phyloP scores from a whole-genome alignment of 2,888 invertebrate genomes.

The Microchrysa polita region DNA sequence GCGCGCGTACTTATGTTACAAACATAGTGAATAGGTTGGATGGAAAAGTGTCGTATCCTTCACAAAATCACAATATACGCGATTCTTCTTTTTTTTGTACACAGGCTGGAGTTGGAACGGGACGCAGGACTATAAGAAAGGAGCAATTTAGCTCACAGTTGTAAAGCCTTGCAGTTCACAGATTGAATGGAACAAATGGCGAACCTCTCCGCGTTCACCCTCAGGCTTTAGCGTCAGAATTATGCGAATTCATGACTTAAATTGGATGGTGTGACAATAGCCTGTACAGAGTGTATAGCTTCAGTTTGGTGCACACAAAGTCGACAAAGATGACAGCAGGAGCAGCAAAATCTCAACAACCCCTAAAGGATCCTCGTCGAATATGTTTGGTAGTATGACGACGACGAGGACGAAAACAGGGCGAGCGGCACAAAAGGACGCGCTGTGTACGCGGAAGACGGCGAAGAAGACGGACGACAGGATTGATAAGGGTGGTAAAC shows the following conservation, averaged over 20 bases:
- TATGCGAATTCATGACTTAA: constrained; percentile 45
- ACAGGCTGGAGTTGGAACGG: constrained; percentile 3
- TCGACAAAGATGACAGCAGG: not conserved
- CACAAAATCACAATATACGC: constrained; percentile 31
- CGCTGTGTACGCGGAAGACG: no score
- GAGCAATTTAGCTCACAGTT: constrained; percentile 42
- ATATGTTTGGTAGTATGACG: not conserved
- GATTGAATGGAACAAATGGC: constrained; percentile 43
- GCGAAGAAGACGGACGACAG: not conserved
- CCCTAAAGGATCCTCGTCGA: constrained; percentile 27
- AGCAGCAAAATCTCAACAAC: constrained; percentile 14
- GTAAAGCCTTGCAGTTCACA: constrained; percentile 41
- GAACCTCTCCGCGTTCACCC: constrained; percentile 38
- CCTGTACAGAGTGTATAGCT: not conserved
- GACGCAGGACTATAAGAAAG: constrained; percentile 31
- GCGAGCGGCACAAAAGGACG: not conserved
- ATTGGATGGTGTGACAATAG: constrained; percentile 40
- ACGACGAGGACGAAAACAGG: no score
- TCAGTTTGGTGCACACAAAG: not conserved
- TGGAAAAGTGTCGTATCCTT: constrained; percentile 39
- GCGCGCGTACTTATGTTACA: constrained; percentile 18
- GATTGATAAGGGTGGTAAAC: constrained; percentile 22
- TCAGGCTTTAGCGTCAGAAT: constrained; percentile 32
- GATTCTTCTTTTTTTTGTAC: constrained; percentile 27
- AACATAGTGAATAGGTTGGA: constrained; percentile 5